Evolutionary conservation across 2,113 vertebrate genomes (phyloP), one percentile per base, ranked within the genome.

Genomic region (Bostrychus sinensis): DNA sequence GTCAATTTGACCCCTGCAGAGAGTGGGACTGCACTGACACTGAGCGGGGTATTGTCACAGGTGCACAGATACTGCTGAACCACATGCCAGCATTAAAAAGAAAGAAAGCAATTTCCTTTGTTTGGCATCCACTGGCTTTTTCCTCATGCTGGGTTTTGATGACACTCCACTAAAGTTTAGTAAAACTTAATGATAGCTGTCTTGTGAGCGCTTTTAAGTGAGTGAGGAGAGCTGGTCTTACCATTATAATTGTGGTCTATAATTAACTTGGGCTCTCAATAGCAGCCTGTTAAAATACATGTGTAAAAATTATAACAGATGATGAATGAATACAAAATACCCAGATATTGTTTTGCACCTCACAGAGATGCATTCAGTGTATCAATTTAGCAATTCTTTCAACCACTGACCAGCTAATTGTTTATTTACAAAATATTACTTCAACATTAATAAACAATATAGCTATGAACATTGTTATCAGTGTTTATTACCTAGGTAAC

Each of bases 1-100:
- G 85, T 56, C 87, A 90, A 89, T 90, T 89, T 90, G 84, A 86
- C 88, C 84, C 88, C 83, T 25, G 79, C 75, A 9, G 85, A 78
- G 87, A 62, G 77, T 56, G 16, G 69, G 72, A 69, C 78, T 58
- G 70, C 76, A 73, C 65, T 66, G 81, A 76, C 73, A 45, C 67
- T 16, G 79, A 84, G 77, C 17, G 72, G 67, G 41, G 78, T 26
- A 59, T 69, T 85, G 86, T 89, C 88, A 80, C 87, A 90, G 87
- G 87, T 90, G 88, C 84, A 83, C 64, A 81, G 57, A 84, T 70
- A 70, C 78, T 66, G 13, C 56, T 2, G 56, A 86, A 36, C 86
- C 67, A 46, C 86, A 86, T 59, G 85, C 69, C 80, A 36, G 73
- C 83, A 85, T 88, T 87, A 84, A 84, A 84, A 70, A 57, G 60